phyloP scores from a whole-genome alignment of 2,888 invertebrate species.

The Timema cristinae region DNA sequence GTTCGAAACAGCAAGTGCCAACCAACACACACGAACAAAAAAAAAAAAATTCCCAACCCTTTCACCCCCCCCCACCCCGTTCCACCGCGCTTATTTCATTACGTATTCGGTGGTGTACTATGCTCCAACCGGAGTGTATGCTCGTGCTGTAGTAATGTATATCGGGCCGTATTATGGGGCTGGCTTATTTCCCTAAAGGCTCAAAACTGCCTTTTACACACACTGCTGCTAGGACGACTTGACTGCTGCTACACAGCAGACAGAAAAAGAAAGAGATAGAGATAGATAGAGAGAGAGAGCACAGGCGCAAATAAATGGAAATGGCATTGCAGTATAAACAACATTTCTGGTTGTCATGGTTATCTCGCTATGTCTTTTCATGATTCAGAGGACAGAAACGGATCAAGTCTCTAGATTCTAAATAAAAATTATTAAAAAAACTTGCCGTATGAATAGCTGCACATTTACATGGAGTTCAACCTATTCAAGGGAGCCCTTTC shows the following conservation, averaged over 20 bases:
- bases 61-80: background rate
- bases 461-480: too few species aligned
- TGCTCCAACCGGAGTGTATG: background rate
- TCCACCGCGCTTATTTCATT: slow-evolving; percentile 25
- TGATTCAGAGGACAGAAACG: background rate
- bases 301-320: slow-evolving; percentile 13
- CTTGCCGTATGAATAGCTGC: too few species aligned
- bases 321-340: slow-evolving; percentile 24
- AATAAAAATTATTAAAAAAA: too few species aligned
- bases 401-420: background rate
- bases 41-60: background rate
- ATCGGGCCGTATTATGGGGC: slow-evolving; percentile 23
- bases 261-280: too few species aligned
- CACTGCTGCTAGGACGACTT: slow-evolving; percentile 14
- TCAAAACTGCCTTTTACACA: slow-evolving; percentile 18
- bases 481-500: too few species aligned
- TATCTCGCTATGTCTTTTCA: slow-evolving; percentile 16
- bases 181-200: slow-evolving; percentile 26
- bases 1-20: background rate
- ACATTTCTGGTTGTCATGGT: slow-evolving; percentile 26
- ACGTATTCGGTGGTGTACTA: slow-evolving; percentile 19
- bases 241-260: background rate
- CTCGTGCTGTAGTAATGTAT: slow-evolving; percentile 12
- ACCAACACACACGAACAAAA: background rate
- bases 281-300: background rate